These are phyloP conservation scores for Musca vetustissima DNA, from an alignment of 1,140 invertebrate species.

Conservation along the genomic window DNA sequence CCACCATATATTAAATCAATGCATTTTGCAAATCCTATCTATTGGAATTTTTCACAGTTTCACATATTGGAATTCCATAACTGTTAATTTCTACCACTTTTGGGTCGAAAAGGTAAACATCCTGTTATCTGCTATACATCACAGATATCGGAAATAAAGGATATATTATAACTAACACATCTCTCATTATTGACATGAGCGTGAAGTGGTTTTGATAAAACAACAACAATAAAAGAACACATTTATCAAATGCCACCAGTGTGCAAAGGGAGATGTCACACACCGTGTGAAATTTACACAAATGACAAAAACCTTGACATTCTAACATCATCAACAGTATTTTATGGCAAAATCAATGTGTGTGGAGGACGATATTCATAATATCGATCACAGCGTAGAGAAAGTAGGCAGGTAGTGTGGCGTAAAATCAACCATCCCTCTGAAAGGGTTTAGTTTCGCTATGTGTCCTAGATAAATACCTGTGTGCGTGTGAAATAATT, in stretches of 20 bases:
- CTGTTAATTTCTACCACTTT: constrained; percentile 11
- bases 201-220: not conserved
- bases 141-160: not conserved
- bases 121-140: not conserved
- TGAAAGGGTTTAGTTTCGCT: too few species aligned
- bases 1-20: too few species aligned
- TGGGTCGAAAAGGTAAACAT: not conserved
- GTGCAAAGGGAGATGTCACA: not conserved
- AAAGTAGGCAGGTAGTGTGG: too few species aligned
- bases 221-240: not conserved
- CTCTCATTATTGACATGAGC: not conserved
- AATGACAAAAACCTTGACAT: too few species aligned
- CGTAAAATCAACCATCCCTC: too few species aligned
- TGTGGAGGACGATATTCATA: too few species aligned
- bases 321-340: too few species aligned
- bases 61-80: not conserved
- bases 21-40: too few species aligned
- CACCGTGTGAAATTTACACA: too few species aligned
- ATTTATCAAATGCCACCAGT: not conserved
- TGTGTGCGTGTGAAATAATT: not conserved
- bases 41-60: too few species aligned
- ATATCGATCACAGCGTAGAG: too few species aligned
- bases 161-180: not conserved
- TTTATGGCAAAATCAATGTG: too few species aligned
- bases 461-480: not conserved